A percentile compares a stretch with the other conserved stretches of the same genome.
Conservation (phyloP, 2,888 invertebrate species). For the Ferrisia virgata region DNA sequence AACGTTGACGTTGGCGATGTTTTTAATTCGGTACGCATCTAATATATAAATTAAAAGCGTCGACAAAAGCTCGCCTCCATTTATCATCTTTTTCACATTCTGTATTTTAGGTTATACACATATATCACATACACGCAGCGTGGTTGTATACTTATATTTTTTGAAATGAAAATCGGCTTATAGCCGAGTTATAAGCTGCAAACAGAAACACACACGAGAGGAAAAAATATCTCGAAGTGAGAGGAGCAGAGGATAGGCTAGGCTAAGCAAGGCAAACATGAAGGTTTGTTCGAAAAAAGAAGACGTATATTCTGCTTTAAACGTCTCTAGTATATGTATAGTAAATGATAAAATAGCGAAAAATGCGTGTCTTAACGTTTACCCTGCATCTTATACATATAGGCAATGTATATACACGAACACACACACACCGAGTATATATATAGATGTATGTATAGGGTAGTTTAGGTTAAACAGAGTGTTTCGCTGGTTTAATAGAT, state of each 20-base stretch:
- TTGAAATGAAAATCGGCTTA: constrained; percentile 14
- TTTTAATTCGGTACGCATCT: constrained; percentile 17
- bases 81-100: constrained; percentile 17
- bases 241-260: neutral
- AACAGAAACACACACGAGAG: neutral
- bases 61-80: constrained; percentile 17
- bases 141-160: neutral
- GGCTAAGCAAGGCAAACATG: neutral
- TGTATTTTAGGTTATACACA: neutral
- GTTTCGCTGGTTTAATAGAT: neutral
- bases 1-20: neutral
- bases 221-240: neutral
- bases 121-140: too few species aligned
- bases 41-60: constrained; percentile 14
- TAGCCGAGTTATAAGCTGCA: neutral
- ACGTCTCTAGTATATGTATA: neutral
- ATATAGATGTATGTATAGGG: neutral
- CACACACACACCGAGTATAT: too few species aligned
- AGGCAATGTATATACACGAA: neutral
- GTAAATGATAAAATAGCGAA: constrained; percentile 17
- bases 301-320: constrained; percentile 10
- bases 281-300: neutral
- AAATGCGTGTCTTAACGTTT: constrained; percentile 4
- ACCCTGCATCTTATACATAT: neutral
- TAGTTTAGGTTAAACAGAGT: neutral